phyloP scores from a whole-genome alignment of 2,888 invertebrate genomes.

The Podotricha telesiphe region DNA sequence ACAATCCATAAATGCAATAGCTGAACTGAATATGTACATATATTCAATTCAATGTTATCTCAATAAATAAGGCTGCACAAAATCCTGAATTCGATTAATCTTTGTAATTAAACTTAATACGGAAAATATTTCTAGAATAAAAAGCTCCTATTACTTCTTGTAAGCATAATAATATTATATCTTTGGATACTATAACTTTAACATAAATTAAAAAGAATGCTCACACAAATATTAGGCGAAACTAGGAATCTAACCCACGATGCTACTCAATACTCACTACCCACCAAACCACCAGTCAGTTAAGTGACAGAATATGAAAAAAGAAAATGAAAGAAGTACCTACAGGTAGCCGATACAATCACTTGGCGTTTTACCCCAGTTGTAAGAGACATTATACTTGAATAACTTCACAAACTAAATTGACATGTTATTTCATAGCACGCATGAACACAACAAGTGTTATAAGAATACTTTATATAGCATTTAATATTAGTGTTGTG shows the following conservation, averaged over 20 bases:
- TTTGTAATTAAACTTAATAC: no score
- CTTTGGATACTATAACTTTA: no score
- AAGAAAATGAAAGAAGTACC: neutral
- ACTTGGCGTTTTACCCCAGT: constrained; percentile 6
- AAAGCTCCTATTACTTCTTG: no score
- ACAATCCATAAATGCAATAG: no score
- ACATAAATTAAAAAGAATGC: neutral
- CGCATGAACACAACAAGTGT: neutral
- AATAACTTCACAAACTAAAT: constrained; percentile 10
- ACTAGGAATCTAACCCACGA: neutral
- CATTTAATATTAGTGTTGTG: neutral
- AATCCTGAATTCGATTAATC: no score
- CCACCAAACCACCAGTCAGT: neutral
- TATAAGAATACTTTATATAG: neutral
- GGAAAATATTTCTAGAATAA: no score
- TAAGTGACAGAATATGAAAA: neutral
- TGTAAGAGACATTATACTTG: constrained; percentile 10
- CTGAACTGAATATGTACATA: no score
- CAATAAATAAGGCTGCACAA: no score
- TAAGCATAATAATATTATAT: no score
- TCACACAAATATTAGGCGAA: neutral
- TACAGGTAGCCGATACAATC: constrained; percentile 10
- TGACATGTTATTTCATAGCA: neutral
- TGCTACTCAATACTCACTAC: neutral
- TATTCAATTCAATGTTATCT: no score